These are phyloP conservation scores for Chiridota heheva DNA, from an alignment of 35 echinoderm and acorn worm genomes.

Conservation along the genomic window DNA sequence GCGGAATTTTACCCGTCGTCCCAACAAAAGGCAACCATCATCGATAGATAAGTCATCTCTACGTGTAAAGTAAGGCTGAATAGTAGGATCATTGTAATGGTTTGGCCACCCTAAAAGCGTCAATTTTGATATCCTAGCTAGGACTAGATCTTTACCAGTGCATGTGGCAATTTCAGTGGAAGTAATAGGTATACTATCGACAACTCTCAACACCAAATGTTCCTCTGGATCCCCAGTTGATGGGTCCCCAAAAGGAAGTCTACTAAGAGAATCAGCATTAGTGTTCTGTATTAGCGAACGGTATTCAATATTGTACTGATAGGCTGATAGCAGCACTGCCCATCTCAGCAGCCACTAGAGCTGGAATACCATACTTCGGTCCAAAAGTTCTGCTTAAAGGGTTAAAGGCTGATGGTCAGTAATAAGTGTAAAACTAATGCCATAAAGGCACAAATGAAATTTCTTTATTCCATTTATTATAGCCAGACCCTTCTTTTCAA, in stretches of 20 bases:
- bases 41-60: constrained; percentile 37
- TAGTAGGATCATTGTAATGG: not conserved
- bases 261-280: not conserved
- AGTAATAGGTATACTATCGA: constrained; percentile 51
- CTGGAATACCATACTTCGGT: not conserved
- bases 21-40: constrained; percentile 41
- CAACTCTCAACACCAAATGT: constrained; percentile 12
- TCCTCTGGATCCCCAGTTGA: not conserved
- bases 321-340: constrained; percentile 3
- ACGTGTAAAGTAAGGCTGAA: constrained; percentile 12
- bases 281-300: not conserved
- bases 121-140: constrained; percentile 18
- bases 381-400: not conserved
- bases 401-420: constrained; percentile 60
- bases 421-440: constrained; percentile 19
- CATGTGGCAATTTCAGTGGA: constrained; percentile 45
- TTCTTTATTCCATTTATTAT: constrained; percentile 50
- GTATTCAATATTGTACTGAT: constrained; percentile 19
- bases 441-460: constrained; percentile 51
- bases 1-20: constrained; percentile 33
- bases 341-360: not conserved
- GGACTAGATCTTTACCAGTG: constrained; percentile 1
- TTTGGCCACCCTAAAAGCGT: constrained; percentile 14
- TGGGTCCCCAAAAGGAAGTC: not conserved
- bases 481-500: constrained; percentile 57